phyloP scores from a whole-genome alignment of 2,888 invertebrate species.

The Polydrusus pterygomalis region DNA sequence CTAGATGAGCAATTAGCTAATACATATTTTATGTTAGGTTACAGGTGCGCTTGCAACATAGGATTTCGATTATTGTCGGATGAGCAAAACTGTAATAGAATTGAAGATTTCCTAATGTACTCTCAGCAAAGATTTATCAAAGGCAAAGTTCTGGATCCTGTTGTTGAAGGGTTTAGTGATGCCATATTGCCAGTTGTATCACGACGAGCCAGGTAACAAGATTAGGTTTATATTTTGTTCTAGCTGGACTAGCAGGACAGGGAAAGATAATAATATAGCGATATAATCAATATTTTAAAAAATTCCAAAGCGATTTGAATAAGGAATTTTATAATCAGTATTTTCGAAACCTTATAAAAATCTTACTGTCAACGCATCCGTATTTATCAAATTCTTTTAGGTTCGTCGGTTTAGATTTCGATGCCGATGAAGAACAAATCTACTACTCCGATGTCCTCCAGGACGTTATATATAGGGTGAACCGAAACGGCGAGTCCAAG shows the following conservation, averaged over 20 bases:
- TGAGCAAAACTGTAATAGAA: constrained; percentile 85
- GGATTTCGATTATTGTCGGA: constrained; percentile 83
- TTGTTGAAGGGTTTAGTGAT: constrained; percentile 93
- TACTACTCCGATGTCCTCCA: constrained; percentile 98
- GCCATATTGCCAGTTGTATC: constrained; percentile 97
- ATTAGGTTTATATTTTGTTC: not conserved
- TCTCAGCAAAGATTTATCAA: constrained; percentile 95
- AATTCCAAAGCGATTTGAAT: too few species aligned
- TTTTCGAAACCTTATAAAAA: too few species aligned
- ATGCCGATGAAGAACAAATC: constrained; percentile 91
- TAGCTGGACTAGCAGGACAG: too few species aligned
- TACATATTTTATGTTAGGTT: constrained; percentile 74
- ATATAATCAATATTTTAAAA: too few species aligned
- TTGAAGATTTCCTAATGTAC: constrained; percentile 94
- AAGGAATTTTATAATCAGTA: too few species aligned
- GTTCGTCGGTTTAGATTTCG: constrained; percentile 96
- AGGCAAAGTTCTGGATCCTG: constrained; percentile 91
- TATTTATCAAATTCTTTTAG: constrained; percentile 23
- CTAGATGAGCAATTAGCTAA: not conserved
- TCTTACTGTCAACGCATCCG: not conserved
- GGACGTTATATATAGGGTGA: constrained; percentile 92
- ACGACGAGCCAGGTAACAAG: constrained; percentile 82
- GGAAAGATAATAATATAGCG: too few species aligned
- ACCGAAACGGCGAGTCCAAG: constrained; percentile 84
- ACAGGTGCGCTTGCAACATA: constrained; percentile 93